phyloP scores from a whole-genome alignment of 2,113 vertebrate species.

The Sylvilagus bachmani region DNA sequence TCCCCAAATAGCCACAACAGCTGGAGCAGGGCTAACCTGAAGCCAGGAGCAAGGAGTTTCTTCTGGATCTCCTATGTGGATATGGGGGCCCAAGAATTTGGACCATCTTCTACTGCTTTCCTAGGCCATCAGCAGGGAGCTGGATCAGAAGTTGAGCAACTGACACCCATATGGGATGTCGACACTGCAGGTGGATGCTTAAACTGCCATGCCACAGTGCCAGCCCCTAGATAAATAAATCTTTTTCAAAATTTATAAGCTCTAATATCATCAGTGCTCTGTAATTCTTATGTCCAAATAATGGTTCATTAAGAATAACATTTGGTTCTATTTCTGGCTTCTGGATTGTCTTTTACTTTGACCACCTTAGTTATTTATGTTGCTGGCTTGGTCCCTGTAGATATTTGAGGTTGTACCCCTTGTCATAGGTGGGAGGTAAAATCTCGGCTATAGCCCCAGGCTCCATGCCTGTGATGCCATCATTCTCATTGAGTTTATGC shows the following conservation, averaged over 20 bases:
- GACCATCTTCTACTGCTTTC: too few relatives aligned
- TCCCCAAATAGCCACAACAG: too few relatives aligned
- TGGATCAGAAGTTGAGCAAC: too few relatives aligned
- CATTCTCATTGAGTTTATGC: conserved; percentile 32
- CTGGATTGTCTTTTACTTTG: conserved; percentile 53
- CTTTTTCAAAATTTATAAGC: conserved; percentile 39
- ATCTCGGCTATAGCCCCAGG: neutral
- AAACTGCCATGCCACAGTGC: too few relatives aligned
- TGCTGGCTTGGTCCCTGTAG: neutral
- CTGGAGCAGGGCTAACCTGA: too few relatives aligned
- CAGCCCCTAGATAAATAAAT: too few relatives aligned
- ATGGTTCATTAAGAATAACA: conserved; percentile 26
- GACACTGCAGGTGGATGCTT: too few relatives aligned
- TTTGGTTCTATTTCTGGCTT: conserved; percentile 47
- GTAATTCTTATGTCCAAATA: conserved; percentile 32
- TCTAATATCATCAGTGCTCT: neutral
- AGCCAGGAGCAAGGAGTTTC: too few relatives aligned
- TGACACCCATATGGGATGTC: too few relatives aligned
- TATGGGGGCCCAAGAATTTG: too few relatives aligned
- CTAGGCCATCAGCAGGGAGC: too few relatives aligned
- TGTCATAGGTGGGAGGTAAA: conserved; percentile 11
- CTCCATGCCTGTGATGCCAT: neutral
- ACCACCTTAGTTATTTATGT: neutral
- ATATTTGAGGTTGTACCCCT: neutral
- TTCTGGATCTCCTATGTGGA: too few relatives aligned